Conservation (phyloP, 2,113 vertebrate genomes). For the Lepidothrix coronata region DNA sequence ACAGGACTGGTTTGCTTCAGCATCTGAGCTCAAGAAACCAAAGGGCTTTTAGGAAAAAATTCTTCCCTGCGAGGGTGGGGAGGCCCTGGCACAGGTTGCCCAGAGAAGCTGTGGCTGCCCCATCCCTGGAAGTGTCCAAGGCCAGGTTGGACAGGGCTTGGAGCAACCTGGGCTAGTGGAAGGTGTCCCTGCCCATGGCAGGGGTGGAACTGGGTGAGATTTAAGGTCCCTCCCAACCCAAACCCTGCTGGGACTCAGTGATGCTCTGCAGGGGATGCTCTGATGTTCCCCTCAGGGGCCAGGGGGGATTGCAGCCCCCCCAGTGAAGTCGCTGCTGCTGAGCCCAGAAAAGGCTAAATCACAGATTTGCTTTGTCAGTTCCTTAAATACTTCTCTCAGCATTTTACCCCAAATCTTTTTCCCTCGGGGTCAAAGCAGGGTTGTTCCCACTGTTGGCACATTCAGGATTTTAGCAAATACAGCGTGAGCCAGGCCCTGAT, state of each 20-base stretch:
- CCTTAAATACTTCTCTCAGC: background rate
- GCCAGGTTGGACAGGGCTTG: background rate
- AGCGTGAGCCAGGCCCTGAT: background rate
- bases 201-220: fast-evolving
- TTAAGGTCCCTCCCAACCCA: background rate
- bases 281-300: fast-evolving
- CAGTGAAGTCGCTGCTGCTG: background rate
- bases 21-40: background rate
- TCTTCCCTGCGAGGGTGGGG: background rate
- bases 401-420: background rate
- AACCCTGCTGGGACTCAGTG: background rate
- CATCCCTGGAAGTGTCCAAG: background rate
- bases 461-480: background rate
- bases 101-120: background rate
- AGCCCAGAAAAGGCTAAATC: background rate
- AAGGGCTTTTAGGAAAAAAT: background rate
- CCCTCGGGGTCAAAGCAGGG: background rate
- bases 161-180: background rate
- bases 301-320: background rate
- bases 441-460: background rate
- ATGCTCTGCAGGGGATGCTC: background rate
- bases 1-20: background rate
- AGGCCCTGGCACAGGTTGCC: background rate
- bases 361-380: background rate
- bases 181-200: background rate